Evolutionary conservation across 53 echinoderm and acorn worm species (phyloP), one percentile per base, ranked within the genome.

Genomic region (Paracentrotus lividus): DNA sequence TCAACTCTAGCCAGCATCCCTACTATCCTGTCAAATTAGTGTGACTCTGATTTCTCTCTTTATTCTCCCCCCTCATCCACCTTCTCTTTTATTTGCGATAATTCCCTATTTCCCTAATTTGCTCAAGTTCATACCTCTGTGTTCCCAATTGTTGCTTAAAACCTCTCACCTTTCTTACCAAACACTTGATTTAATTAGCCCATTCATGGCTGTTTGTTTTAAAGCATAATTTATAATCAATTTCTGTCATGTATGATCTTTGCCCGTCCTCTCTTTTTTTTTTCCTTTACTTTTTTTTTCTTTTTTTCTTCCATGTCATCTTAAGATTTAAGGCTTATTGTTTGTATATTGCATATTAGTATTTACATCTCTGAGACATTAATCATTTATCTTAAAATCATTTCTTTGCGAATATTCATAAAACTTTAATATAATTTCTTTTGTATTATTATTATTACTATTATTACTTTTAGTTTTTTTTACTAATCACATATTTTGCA

Each of bases 1-100:
- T 78, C 58, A 45, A 49, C 56, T 78, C 81, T 55, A 68, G 75
- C 72, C 75, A 68, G 31, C 91, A 72, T 90, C 69, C 91, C 16
- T 21, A 38, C 91, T 57, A 89, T 60, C 56, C 64, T 89, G 89
- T 89, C 89, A 89, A 64, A 89, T 60, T 60, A 57, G 54, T 33
- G 55, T 27, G 36, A 89, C 36, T 61, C 47, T 64, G 90, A 45
- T 57, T 54, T 87, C 54, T 87, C 87, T 87, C 87, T 87, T 87
- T 87, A 87, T 45, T 81, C 47, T 26, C 44, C 47, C 26, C n/a
- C 26, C 81, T 81, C 81, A 81, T 81, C 81, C 47, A 56, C 55
- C 32, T 34, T 87, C 34, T 20, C 56, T 87, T 86, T 32, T 32
- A 56, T 87, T 54, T 34, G 5, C 27, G 54, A 87, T 54, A 87